phyloP scores from a whole-genome alignment of 2,113 vertebrate species.

The Prinia subflava region DNA sequence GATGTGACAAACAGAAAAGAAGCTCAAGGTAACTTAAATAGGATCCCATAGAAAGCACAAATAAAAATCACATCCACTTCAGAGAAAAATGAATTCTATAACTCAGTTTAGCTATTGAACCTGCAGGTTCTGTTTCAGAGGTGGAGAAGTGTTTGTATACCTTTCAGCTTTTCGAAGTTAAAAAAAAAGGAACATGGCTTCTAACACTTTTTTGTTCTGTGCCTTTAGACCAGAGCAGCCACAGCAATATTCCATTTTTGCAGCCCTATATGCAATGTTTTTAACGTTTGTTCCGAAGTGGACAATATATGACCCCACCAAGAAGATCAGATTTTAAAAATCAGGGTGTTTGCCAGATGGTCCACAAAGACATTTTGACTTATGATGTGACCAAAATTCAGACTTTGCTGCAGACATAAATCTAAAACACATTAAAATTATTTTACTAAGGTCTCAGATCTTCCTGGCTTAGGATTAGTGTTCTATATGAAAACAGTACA shows the following conservation, averaged over 20 bases:
- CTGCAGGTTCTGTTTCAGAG: background rate
- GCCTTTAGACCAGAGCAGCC: background rate
- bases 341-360: background rate
- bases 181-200: fast-evolving
- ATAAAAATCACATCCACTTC: background rate
- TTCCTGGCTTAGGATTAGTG: background rate
- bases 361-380: background rate
- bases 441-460: background rate
- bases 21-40: background rate
- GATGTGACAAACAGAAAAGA: background rate
- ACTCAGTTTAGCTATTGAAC: background rate
- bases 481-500: background rate
- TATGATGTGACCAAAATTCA: background rate
- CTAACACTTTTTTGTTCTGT: background rate
- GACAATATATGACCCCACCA: background rate
- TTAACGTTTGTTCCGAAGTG: background rate
- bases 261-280: background rate
- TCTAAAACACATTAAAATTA: background rate
- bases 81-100: background rate
- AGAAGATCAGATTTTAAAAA: background rate
- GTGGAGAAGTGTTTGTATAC: background rate
- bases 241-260: background rate
- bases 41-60: background rate
- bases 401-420: background rate
- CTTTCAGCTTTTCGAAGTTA: background rate